Evolutionary conservation across 2,113 vertebrate genomes (phyloP), one percentile per base, ranked within the genome.

Genomic region (Desmodus rotundus): DNA sequence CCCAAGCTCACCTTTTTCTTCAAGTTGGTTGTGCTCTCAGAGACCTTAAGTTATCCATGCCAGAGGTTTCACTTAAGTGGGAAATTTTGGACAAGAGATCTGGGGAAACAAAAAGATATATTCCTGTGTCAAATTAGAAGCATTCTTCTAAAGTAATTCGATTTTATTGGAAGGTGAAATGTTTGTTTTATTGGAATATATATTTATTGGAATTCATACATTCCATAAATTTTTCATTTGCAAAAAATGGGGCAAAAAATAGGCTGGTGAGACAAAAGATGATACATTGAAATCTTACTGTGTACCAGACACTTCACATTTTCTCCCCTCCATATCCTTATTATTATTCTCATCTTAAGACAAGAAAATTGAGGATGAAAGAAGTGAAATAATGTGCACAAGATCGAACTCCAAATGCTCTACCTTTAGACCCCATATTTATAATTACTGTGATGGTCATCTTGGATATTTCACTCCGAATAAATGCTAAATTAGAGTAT

Each of bases 401-500:
- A 65, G 22, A 22, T 74, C 33, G 84, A 65, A 83, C 1, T 87
- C 28, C 3, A 78, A 58, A 54, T 5, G 54, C 4, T 73, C 28
- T 80, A 2, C 6, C 8, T 68, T 97, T 5, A 70, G 31, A 83
- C 4, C 1, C 3, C 13, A 9, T 2, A 19, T 56, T 63, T 80
- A 50, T 70, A 70, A 88, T 73, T 38, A 68, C 36, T 54, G 41
- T 43, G 33, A n/a, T 19, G 80, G n/a, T 91, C 33, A 93, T 24
- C 19, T 87, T 76, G 19, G 4, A 67, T 87, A 90, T 87, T 81
- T 94, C 3, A 94, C 11, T 76, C 43, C 3, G 61, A 82, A 54
- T 73, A 87, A 58, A 67, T 77, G 13, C 41, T 91, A 72, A 88
- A 50, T 43, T 82, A 95, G 89, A 90, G 80, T 87, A 81, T 87